A percentile compares a stretch with the other conserved stretches of the same genome.
Evolutionary conservation across 2,797 vertebrate genomes (phyloP).

Genomic region (Chaunax sp.): DNA sequence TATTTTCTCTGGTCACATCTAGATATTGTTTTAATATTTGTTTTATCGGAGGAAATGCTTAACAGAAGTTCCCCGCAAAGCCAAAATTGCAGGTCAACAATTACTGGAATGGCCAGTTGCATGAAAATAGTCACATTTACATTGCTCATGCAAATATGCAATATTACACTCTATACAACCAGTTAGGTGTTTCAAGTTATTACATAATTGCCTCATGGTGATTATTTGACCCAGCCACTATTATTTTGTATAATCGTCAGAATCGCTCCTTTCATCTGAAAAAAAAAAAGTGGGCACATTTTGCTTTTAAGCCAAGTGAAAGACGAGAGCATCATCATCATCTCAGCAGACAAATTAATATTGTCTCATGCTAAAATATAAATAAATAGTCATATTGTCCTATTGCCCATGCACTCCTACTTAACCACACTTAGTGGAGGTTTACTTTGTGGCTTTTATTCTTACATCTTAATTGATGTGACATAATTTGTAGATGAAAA

Average conservation of each 20-base stretch:
- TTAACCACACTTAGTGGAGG: background rate
- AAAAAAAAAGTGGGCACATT: too few relatives aligned
- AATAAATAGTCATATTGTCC: too few relatives aligned
- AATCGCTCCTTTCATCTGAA: too few relatives aligned
- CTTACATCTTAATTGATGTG: background rate
- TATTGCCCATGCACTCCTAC: too few relatives aligned
- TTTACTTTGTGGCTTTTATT: background rate
- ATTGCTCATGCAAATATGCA: background rate
- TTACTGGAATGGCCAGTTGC: background rate
- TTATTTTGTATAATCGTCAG: background rate
- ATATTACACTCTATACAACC: background rate
- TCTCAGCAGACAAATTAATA: too few relatives aligned
- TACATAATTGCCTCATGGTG: too few relatives aligned
- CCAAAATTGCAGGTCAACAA: background rate
- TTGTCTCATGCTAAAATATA: too few relatives aligned
- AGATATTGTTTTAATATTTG: background rate
- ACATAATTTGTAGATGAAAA: background rate
- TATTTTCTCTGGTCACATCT: background rate
- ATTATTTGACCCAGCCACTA: too few relatives aligned
- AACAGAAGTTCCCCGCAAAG: slow-evolving; percentile 8
- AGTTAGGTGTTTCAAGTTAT: background rate
- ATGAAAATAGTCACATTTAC: slow-evolving; percentile 14
- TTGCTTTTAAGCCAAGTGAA: too few relatives aligned
- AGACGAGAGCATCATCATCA: too few relatives aligned
- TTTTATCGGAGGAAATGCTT: background rate